These are phyloP conservation scores for Gracilinanus agilis DNA, from an alignment of 2,113 vertebrate genomes.

Conservation along the genomic window DNA sequence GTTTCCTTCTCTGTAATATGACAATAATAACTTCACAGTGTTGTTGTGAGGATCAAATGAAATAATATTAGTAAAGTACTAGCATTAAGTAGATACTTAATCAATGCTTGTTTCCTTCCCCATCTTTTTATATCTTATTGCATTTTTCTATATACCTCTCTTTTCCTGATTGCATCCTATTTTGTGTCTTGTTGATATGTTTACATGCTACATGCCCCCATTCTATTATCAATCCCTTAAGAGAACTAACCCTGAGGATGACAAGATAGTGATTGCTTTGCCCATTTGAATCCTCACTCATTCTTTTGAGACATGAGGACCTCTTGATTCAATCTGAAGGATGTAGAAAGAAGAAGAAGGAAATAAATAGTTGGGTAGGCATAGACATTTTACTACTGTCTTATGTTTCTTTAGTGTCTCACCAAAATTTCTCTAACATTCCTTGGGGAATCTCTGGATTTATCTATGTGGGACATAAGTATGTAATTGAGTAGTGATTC, in stretches of 20 bases:
- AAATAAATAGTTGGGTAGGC: not conserved
- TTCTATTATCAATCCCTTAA: not conserved
- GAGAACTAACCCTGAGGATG: not conserved
- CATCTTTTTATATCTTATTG: not conserved
- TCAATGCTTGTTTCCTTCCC: not conserved
- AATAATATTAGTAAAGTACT: not conserved
- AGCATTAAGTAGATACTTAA: not conserved
- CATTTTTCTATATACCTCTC: not conserved
- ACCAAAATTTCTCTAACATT: not conserved
- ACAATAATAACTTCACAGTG: not conserved
- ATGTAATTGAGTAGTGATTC: not conserved
- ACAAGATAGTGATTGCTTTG: not conserved
- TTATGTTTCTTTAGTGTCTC: not conserved
- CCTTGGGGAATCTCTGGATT: not conserved
- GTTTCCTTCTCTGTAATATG: not conserved
- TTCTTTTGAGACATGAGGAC: not conserved
- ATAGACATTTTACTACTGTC: not conserved
- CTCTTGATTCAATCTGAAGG: not conserved
- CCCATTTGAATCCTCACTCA: not conserved
- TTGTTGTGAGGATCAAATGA: not conserved
- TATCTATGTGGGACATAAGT: not conserved
- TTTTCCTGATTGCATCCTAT: not conserved
- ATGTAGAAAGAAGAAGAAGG: not conserved
- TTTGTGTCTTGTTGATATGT: not conserved
- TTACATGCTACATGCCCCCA: not conserved